Base-by-base conservation (phyloP, 2,797 vertebrate genomes). In the Anguilla megastoma region DNA sequence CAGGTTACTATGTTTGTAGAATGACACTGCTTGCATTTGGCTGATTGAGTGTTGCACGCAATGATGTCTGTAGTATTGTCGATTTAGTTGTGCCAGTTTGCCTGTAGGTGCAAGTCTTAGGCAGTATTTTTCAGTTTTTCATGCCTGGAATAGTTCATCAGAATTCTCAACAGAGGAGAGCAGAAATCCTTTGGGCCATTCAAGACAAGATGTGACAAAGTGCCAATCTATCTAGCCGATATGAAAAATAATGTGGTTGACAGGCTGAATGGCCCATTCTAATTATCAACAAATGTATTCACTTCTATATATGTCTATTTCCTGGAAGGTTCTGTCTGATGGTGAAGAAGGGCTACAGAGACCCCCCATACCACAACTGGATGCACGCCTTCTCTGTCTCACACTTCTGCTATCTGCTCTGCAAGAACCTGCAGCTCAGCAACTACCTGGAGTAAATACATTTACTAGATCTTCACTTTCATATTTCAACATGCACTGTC, bases 301-400 rank as follows among this genome's bases (percentile, higher is more conserved):
- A 41, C 14, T 18, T 3, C 3, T 18, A 3, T 16, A 16, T 80
- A 50, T 24, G 21, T 48, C 5, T 82, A 0, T 82, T 21, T 82
- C 50, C 36, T 48, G 27, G 63, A 91, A 99, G 98, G 94, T 99
- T 99, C 94, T 99, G 98, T 93, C 91, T 99, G 92, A 99, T 99
- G 98, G 98, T 99, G 91, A 99, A 98, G 94, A 99, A 98, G 94
- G 98, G 98, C 45, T 99, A 99, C 94, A 95, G 98, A 66, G 98
- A 99, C 82, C 98, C 98, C 0, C 98, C 98, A 0, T 99, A 99
- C 92, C 98, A 99, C 96, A 99, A 99, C 95, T 99, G 98, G 98
- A 99, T 97, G 97, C 98, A 99, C 0, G 98, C 98, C 84, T 99
- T 99, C 95, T 99, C 98, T 0, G 98, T 99, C 86, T 98, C 98